A percentile compares a stretch with the other conserved stretches of the same genome.
These are phyloP conservation scores for Adela reaumurella DNA, from an alignment of 2,888 invertebrate species.

Conservation along the genomic window DNA sequence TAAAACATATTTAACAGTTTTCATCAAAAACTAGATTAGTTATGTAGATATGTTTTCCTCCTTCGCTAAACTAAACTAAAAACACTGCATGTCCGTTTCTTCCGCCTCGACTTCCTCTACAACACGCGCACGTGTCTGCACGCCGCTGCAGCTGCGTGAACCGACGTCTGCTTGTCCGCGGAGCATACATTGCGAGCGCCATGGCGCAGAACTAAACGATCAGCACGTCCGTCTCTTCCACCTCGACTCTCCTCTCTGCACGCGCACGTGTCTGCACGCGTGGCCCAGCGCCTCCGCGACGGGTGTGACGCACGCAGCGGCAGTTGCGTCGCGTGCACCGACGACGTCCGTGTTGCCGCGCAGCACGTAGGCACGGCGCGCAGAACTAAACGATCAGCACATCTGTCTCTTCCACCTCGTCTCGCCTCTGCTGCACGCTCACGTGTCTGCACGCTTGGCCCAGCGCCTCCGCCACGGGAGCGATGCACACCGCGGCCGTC, in stretches of 20 bases:
- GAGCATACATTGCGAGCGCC: constrained; percentile 66
- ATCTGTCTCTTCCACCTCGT: constrained; percentile 47
- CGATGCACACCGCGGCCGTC: constrained; percentile 58
- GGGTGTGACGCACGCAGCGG: constrained; percentile 62
- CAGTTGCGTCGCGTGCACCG: constrained; percentile 52
- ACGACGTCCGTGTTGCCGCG: constrained; percentile 54
- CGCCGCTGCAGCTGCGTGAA: constrained; percentile 56
- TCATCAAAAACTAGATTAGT: too few species aligned
- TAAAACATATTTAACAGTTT: too few species aligned
- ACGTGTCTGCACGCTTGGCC: constrained; percentile 62
- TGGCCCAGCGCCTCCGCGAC: constrained; percentile 60
- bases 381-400: constrained; percentile 33
- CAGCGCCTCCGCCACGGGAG: constrained; percentile 59
- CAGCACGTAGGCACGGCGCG: constrained; percentile 64
- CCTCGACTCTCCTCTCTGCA: constrained; percentile 55
- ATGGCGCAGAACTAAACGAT: constrained; percentile 52
- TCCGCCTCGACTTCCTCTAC: constrained; percentile 53
- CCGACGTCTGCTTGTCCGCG: constrained; percentile 54
- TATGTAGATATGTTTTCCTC: too few species aligned
- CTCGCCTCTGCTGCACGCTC: constrained; percentile 53
- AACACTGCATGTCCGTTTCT: constrained; percentile 32
- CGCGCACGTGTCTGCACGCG: constrained; percentile 57
- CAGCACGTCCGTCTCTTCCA: constrained; percentile 38
- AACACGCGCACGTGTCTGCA: constrained; percentile 60
- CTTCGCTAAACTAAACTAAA: too few species aligned